Evolutionary conservation across 2,888 invertebrate species (phyloP), one percentile per base, ranked within the genome.

Genomic region (Conistra vaccinii): DNA sequence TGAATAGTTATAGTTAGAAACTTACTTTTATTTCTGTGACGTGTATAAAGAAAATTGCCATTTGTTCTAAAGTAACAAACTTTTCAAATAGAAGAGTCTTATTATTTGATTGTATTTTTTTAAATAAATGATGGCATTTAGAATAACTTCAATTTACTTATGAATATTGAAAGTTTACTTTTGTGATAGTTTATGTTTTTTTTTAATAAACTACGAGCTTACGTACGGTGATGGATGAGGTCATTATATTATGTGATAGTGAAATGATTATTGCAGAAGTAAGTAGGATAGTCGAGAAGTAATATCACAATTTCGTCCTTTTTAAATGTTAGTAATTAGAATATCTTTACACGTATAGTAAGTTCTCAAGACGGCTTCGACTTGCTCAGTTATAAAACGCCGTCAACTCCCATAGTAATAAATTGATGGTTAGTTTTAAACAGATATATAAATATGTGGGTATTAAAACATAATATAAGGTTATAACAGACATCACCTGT

Each of bases 401-500:
- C 39, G 53, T 53, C 61, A 57, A 48, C 63, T 61, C 9, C n/a
- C 39, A 42, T 72, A 73, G 55, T 58, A 69, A 65, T 66, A 32
- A 53, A 71, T 78, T 63, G 62, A 71, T 42, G 58, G 48, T 53
- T 73, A 67, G 60, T 72, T 76, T 78, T 26, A 57, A 63, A 45
- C 48, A 69, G 32, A 69, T 68, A 35, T 51, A 39, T 66, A 61
- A 45, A 45, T 23, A 77, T 29, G 3, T 55, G 26, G n/a, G 26
- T 72, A 82, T 73, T 82, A 76, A 55, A 72, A 68, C 63, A 75
- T 81, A 78, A 69, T 69, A 55, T 65, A 55, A 63, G 60, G 55
- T 32, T 55, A 62, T 57, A 39, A n/a, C 48, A 32, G 26, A 32
- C 45, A 62, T 72, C 83, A 81, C 74, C 85, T 85, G 86, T 84